Conservation (phyloP, 2,113 vertebrate species). For the Alexandromys fortis region DNA sequence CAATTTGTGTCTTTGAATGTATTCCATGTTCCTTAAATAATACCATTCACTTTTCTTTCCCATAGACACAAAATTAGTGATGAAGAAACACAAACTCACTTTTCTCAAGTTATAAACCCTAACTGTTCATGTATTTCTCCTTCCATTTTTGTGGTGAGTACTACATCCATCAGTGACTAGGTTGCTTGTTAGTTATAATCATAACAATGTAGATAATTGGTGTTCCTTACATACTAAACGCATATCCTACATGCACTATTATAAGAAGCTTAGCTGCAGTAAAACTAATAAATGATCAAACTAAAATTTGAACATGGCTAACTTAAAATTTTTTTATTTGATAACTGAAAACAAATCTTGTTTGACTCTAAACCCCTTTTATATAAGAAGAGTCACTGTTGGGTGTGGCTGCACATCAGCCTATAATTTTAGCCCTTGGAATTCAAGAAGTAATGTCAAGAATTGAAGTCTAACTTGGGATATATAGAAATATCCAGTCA, state of each 20-base stretch:
- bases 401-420: neutral
- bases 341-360: conserved; percentile 75
- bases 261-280: neutral
- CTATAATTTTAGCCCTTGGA: neutral
- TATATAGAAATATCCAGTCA: neutral
- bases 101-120: neutral
- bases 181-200: neutral
- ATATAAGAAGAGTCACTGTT: conserved; percentile 81
- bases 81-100: neutral
- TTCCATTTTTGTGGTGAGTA: neutral
- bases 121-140: neutral
- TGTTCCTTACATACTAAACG: neutral
- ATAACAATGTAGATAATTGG: neutral
- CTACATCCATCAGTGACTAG: neutral
- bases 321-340: conserved; percentile 76
- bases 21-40: neutral
- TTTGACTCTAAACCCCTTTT: conserved; percentile 83
- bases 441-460: neutral
- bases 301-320: conserved; percentile 78
- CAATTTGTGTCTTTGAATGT: neutral
- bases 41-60: neutral
- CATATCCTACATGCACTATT: neutral
- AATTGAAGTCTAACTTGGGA: neutral
- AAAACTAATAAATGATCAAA: neutral
- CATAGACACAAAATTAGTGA: neutral